Evolutionary conservation across 1,140 invertebrate genomes (phyloP).

Genomic region (Heliconius melpomene): DNA sequence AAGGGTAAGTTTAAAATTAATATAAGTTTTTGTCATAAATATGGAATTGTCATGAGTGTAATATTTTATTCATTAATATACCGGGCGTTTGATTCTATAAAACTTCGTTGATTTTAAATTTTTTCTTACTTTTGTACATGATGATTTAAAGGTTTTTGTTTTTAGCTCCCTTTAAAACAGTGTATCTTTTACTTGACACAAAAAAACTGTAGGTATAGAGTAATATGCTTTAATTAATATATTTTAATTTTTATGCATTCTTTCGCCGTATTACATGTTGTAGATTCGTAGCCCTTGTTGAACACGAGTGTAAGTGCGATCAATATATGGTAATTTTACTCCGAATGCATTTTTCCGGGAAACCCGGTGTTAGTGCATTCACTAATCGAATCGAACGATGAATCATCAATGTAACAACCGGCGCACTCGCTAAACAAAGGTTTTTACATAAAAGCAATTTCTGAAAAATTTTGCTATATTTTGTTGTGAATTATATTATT

Average conservation of each 20-base stretch:
- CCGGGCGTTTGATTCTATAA: constrained; percentile 38
- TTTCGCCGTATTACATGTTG: neutral
- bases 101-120: constrained; percentile 43
- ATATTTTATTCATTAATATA: constrained; percentile 19
- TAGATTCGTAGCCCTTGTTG: neutral
- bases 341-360: constrained; percentile 50
- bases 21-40: constrained; percentile 68
- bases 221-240: neutral
- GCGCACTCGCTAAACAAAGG: constrained; percentile 63
- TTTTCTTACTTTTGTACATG: neutral
- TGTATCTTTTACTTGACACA: neutral
- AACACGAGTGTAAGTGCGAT: constrained; percentile 8
- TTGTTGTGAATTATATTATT: too few relatives aligned
- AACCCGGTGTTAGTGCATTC: constrained; percentile 58
- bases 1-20: constrained; percentile 66
- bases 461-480: neutral
- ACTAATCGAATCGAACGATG: constrained; percentile 64
- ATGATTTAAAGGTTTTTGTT: neutral
- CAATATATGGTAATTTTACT: constrained; percentile 36
- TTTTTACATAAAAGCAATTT: constrained; percentile 32
- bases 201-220: neutral
- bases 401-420: constrained; percentile 67
- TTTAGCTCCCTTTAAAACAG: neutral
- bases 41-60: neutral
- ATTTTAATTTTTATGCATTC: neutral